Base-by-base conservation (phyloP, 64 coral and sea anemone species). In the Pocillopora damicornis region DNA sequence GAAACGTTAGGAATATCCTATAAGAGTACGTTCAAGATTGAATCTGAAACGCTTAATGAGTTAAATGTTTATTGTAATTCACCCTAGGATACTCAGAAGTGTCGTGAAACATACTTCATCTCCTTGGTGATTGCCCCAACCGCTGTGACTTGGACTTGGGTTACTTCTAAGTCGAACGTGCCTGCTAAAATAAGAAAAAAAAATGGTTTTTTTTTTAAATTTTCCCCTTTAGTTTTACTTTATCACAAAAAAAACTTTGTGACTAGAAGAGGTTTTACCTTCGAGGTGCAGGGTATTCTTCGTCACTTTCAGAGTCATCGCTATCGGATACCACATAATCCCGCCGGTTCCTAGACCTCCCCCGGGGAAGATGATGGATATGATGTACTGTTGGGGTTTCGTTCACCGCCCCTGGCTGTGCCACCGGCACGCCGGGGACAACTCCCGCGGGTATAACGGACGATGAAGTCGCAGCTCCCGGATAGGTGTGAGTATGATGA, bases 401-500 rank as follows among this genome's bases (percentile, higher is more conserved):
- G 58, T 62, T 76, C 59, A 87, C 73, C 63, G 61, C 62, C 6
- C 90, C 90, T 56, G 90, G 74, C 3, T 30, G 58, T n/a, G 61
- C 60, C 15, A 87, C 30, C 16, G 86, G 86, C 42, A 34, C 57
- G 9, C 81, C 81, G 4, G 81, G 81, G 71, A 58, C 65, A 18
- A 85, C 37, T 11, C 66, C 37, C 4, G 86, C 15, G 2, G 75
- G 57, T 22, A 63, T 2, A 1, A 75, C 51, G 1, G 58, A 74
- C 1, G 86, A 60, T 15, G 22, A 58, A 16, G 86, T 76, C 25
- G 75, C 71, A 4, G 69, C 86, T 17, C 92, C 92, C 0, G 92
- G 92, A 61, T 94, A 94, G 9, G 92, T 94, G 37, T 90, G 81
- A 4, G 92, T 94, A 64, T 94, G 92, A 74, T 94, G 88, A 81